These are phyloP conservation scores for Chinchilla lanigera DNA, from an alignment of 2,113 vertebrate genomes.

Conservation along the genomic window DNA sequence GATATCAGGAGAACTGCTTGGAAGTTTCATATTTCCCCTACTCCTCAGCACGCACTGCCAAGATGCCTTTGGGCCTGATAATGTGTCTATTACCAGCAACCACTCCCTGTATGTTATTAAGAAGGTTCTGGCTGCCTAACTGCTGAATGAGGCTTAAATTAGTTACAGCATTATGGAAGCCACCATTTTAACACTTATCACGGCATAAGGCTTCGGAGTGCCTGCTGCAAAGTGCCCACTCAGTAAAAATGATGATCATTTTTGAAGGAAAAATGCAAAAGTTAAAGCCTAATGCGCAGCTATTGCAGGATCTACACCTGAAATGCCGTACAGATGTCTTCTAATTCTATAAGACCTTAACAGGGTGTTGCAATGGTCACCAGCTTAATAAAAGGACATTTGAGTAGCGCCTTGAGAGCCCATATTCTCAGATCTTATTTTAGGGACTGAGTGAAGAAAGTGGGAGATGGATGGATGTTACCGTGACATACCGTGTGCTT, in stretches of 20 bases:
- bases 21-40: neutral
- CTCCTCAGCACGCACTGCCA: neutral
- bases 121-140: conserved; percentile 28
- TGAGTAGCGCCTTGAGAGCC: neutral
- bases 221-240: neutral
- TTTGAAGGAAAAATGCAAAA: neutral
- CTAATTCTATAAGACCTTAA: neutral
- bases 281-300: neutral
- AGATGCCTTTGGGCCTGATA: conserved; percentile 37
- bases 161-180: conserved; percentile 15
- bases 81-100: conserved; percentile 58
- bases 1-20: neutral
- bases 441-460: neutral
- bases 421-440: neutral
- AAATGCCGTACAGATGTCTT: neutral
- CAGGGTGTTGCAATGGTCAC: neutral
- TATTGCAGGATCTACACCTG: neutral
- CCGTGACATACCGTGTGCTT: neutral
- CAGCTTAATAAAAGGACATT: neutral
- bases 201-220: neutral
- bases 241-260: neutral
- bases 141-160: conserved; percentile 12
- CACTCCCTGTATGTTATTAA: conserved; percentile 50
- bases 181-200: neutral
- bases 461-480: neutral